phyloP scores from a whole-genome alignment of 2,888 invertebrate genomes.

The Trichacis sp. region DNA sequence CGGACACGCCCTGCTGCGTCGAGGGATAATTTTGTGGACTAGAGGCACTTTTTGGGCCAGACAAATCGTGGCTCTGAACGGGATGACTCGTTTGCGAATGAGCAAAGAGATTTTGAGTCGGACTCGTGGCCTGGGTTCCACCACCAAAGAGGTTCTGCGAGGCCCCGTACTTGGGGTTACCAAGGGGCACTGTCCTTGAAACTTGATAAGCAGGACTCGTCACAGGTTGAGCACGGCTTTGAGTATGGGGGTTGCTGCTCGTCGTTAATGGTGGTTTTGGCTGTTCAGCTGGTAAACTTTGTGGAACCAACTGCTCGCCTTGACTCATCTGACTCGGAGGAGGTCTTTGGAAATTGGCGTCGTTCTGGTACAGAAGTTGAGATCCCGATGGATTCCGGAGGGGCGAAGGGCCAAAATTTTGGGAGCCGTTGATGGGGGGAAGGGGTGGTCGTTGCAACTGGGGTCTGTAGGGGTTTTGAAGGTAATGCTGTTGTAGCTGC shows the following conservation, averaged over 20 bases:
- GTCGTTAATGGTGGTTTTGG: not conserved
- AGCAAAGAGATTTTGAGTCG: slow-evolving; percentile 32
- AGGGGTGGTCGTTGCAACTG: slow-evolving; percentile 53
- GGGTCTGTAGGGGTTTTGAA: slow-evolving; percentile 56
- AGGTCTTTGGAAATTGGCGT: not conserved
- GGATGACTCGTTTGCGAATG: slow-evolving; percentile 27
- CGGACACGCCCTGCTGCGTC: slow-evolving; percentile 7
- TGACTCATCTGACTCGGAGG: slow-evolving; percentile 13
- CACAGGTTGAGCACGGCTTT: slow-evolving; percentile 5
- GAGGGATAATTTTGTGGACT: slow-evolving; percentile 39
- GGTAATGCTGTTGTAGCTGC: too few relatives aligned
- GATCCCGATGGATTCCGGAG: too few relatives aligned
- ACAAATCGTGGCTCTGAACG: slow-evolving; percentile 33
- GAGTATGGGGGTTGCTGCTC: slow-evolving; percentile 1
- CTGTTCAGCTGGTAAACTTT: too few relatives aligned
- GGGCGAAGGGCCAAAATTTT: slow-evolving; percentile 33
- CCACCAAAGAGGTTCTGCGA: slow-evolving; percentile 30
- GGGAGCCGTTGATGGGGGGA: slow-evolving; percentile 59
- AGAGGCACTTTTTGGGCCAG: slow-evolving; percentile 41
- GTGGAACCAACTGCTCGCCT: too few relatives aligned
- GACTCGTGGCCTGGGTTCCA: not conserved
- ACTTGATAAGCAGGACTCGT: not conserved
- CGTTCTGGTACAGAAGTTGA: too few relatives aligned
- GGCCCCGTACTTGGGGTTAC: slow-evolving; percentile 18
- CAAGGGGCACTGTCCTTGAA: too few relatives aligned